Percentiles rank a stretch among this genome's conserved stretches.
These are phyloP conservation scores for Columbina picui DNA, from an alignment of 2,113 vertebrate species.

Conservation along the genomic window DNA sequence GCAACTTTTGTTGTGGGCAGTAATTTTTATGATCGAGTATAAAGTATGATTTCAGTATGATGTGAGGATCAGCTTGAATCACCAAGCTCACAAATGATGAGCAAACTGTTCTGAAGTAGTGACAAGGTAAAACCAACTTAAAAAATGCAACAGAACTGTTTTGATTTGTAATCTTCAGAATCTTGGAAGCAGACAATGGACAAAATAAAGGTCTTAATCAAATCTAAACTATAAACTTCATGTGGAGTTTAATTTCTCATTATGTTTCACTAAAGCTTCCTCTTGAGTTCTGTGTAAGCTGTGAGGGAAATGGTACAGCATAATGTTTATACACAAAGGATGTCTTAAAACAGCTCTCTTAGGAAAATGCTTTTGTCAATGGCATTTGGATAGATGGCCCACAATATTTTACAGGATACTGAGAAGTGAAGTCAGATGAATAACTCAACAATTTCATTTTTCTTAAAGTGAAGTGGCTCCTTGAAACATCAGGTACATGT, in stretches of 20 bases:
- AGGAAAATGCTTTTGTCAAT: not conserved
- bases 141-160: not conserved
- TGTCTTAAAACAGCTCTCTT: not conserved
- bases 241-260: not conserved
- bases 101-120: not conserved
- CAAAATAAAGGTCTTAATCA: not conserved
- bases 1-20: not conserved
- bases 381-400: not conserved
- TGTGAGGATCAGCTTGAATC: not conserved
- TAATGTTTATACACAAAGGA: not conserved
- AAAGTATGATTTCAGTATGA: not conserved
- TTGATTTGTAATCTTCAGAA: not conserved
- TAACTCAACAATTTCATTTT: not conserved
- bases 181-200: not conserved
- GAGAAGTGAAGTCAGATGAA: not conserved
- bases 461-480: not conserved
- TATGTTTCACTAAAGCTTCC: not conserved
- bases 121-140: not conserved
- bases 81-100: not conserved
- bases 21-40: not conserved
- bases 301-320: fast-evolving
- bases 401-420: not conserved
- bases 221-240: not conserved
- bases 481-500: not conserved
- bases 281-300: not conserved